A percentile compares a stretch with the other conserved stretches of the same genome.
These are phyloP conservation scores for Nephrotoma appendiculata DNA, from an alignment of 2,888 invertebrate genomes.

Conservation along the genomic window DNA sequence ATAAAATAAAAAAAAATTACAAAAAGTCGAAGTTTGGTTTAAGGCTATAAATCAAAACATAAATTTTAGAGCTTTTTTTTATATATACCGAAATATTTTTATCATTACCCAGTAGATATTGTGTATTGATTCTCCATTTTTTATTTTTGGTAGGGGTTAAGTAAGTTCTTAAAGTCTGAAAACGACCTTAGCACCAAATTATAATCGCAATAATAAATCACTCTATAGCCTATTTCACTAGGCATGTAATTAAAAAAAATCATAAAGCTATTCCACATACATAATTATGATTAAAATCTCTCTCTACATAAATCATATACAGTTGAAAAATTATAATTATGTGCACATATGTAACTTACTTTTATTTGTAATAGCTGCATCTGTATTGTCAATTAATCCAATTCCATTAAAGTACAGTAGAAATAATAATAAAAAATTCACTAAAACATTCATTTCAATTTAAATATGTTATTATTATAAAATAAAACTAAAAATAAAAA, in stretches of 20 bases:
- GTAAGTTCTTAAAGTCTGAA: no score
- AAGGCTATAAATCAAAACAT: no score
- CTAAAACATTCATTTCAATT: neutral
- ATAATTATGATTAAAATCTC: neutral
- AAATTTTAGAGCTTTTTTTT: no score
- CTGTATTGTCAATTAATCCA: conserved; percentile 1
- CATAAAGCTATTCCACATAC: neutral
- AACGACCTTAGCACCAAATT: no score
- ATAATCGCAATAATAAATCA: no score
- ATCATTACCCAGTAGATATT: no score
- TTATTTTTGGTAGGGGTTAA: no score
- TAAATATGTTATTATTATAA: neutral
- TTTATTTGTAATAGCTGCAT: neutral
- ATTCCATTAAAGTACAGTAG: neutral
- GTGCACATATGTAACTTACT: neutral
- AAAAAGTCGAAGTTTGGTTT: no score
- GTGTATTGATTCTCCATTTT: no score
- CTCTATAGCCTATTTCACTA: neutral
- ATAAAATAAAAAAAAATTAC: no score
- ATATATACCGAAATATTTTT: no score
- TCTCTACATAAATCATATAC: neutral
- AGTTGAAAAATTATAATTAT: neutral
- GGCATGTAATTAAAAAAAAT: neutral
- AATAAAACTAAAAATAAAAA: neutral
- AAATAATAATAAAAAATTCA: conserved; percentile 1